These are phyloP conservation scores for Monodelphis domestica DNA, from an alignment of 2,797 vertebrate genomes.

Conservation along the genomic window DNA sequence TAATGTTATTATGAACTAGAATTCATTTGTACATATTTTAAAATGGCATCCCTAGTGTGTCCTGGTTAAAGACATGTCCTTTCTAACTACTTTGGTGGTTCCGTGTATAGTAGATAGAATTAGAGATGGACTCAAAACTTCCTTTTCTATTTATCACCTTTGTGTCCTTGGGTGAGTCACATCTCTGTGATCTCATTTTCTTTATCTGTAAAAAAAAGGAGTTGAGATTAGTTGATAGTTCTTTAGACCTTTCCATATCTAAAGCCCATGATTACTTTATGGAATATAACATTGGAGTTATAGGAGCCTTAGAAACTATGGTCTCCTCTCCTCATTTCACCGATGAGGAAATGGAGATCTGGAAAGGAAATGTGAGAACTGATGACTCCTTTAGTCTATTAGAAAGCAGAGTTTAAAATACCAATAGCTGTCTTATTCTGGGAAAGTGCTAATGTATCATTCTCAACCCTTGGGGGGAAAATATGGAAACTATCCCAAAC, in stretches of 20 bases:
- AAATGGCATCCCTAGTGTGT: neutral
- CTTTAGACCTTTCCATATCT: neutral
- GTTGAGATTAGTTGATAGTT: neutral
- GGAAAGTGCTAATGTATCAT: neutral
- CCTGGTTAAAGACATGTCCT: no score
- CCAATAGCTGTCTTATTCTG: neutral
- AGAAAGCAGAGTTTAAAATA: neutral
- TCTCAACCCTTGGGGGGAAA: neutral
- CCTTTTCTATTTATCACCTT: neutral
- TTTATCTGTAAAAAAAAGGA: neutral
- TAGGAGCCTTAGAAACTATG: neutral
- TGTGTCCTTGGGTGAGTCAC: neutral
- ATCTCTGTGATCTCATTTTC: neutral
- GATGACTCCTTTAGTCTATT: neutral
- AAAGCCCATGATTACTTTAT: neutral
- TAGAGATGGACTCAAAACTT: neutral
- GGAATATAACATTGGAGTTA: neutral
- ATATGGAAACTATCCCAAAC: neutral
- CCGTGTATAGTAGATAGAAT: neutral
- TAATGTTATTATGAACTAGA: neutral
- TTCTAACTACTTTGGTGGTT: no score
- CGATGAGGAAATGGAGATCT: neutral
- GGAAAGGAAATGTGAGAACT: neutral
- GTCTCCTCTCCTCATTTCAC: neutral
- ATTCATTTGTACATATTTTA: neutral